These are phyloP conservation scores for Dysmachus trigonus DNA, from an alignment of 2,888 invertebrate species.

Conservation along the genomic window DNA sequence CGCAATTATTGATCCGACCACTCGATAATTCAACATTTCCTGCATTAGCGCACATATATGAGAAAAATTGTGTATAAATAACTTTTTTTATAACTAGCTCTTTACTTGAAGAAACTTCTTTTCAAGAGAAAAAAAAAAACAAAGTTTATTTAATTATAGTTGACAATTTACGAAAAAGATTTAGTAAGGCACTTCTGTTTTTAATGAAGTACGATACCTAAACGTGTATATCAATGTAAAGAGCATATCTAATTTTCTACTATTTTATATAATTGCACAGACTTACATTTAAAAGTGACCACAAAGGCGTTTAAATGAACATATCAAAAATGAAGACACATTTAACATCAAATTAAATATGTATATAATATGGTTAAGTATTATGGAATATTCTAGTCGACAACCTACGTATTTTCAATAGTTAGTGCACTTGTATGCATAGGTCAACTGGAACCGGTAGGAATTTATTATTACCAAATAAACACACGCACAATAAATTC, in stretches of 20 bases:
- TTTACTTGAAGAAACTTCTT: background rate
- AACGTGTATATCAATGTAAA: background rate
- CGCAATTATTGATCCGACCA: background rate
- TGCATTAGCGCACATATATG: background rate
- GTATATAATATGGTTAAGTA: background rate
- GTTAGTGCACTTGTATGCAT: background rate
- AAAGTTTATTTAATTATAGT: background rate
- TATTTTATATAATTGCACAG: background rate
- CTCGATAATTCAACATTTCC: background rate
- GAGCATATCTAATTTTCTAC: background rate
- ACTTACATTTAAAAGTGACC: background rate
- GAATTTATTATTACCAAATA: background rate
- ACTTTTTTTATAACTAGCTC: background rate
- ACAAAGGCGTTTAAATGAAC: background rate
- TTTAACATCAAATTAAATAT: background rate
- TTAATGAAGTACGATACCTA: constrained; percentile 26
- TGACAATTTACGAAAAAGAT: background rate
- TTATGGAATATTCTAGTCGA: background rate
- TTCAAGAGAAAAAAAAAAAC: background rate
- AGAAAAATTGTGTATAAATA: background rate
- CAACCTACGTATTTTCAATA: background rate
- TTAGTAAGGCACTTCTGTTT: constrained; percentile 27
- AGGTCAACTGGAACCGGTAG: background rate
- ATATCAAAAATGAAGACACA: background rate
- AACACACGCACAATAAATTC: background rate